Evolutionary conservation across 2,888 invertebrate species (phyloP), one percentile per base, ranked within the genome.

Genomic region (Hyalella azteca): DNA sequence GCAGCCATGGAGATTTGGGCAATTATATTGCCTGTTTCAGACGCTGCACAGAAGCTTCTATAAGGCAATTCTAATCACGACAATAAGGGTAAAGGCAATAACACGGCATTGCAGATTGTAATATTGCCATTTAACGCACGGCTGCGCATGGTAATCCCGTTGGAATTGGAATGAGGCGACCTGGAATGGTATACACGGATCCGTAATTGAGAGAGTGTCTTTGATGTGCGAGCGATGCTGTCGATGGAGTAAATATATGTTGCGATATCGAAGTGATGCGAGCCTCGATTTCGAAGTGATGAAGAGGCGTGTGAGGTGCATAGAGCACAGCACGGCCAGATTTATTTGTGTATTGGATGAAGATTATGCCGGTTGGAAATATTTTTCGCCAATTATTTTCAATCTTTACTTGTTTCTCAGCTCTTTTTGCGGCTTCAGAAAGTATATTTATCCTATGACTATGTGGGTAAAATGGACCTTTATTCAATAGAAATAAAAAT

Each of bases 41-140:
- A 66, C 66, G 66, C 36, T 66, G 19, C 66, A 36, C 32, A 66
- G 66, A 36, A 66, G 66, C 32, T 13, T 36, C 19, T 36, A 19
- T 15, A 9, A 29, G n/a, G 66, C 66, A 66, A 36, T 66, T 66
- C 66, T 66, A 66, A 66, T 66, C 66, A 66, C 32, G 36, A 36
- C 66, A 66, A 66, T 66, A 66, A 66, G 66, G 19, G 66, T 36
- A 66, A 66, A 36, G 36, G 66, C 66, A 66, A 66, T 66, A 66
- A 66, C 66, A 66, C 36, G 29, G 66, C 36, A 66, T 66, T 66
- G 66, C 66, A 66, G 66, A 66, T 66, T 66, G 66, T 36, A 29
- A 66, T 66, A 66, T 66, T 66, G 66, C 66, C 66, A 66, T 66
- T 66, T 66, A 66, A 36, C 66, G 66, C 66, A 66, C 66, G 66